Evolutionary conservation across 2,888 invertebrate species (phyloP).

Genomic region (Oasisia sp.): DNA sequence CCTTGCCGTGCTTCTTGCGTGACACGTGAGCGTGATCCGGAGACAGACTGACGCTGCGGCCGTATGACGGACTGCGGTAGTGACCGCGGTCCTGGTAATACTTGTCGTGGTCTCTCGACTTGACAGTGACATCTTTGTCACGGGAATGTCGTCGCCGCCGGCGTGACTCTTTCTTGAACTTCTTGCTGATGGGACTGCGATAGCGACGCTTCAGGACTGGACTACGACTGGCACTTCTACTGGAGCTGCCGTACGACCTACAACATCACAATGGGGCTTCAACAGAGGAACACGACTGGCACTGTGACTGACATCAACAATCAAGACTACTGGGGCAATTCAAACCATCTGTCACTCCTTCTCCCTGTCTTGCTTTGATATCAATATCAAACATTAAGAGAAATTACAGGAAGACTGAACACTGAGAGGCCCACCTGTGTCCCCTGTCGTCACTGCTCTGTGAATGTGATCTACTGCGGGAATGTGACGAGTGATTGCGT

Average conservation of each 20-base stretch:
- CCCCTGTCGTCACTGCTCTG: background rate
- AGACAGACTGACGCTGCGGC: background rate
- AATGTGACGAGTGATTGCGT: constrained; percentile 21
- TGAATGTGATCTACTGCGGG: constrained; percentile 7
- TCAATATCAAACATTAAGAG: too few relatives aligned
- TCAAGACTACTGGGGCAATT: too few relatives aligned
- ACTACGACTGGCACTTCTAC: background rate
- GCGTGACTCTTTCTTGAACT: background rate
- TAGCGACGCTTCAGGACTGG: background rate
- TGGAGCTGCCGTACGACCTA: background rate
- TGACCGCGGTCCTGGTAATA: constrained; percentile 5
- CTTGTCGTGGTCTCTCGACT: background rate
- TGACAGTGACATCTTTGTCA: background rate
- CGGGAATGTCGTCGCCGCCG: background rate
- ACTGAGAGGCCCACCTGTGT: background rate
- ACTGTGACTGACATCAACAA: too few relatives aligned
- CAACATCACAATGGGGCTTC: background rate
- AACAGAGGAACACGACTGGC: background rate
- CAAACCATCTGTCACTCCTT: too few relatives aligned
- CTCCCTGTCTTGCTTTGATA: too few relatives aligned
- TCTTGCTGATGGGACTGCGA: background rate
- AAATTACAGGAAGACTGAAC: too few relatives aligned
- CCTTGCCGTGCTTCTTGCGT: background rate
- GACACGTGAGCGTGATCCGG: background rate
- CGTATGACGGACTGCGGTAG: background rate